phyloP scores from a whole-genome alignment of 2,888 invertebrate genomes.

The Euproctis similis region DNA sequence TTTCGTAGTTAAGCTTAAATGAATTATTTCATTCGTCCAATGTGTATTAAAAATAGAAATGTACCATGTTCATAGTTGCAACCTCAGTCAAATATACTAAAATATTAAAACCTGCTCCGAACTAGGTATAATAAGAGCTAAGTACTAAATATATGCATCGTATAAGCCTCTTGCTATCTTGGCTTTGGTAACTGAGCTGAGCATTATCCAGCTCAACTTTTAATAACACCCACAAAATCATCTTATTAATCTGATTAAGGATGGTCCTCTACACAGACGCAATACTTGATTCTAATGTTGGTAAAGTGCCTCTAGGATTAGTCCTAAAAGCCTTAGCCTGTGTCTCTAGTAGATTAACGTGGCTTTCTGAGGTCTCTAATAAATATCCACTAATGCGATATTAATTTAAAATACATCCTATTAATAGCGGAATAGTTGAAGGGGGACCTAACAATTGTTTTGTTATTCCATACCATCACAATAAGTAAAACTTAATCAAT shows the following conservation, averaged over 20 bases:
- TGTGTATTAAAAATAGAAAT: constrained; percentile 71
- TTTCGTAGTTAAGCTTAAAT: constrained; percentile 75
- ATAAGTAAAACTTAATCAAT: no score
- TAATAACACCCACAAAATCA: constrained; percentile 71
- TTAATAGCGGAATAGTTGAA: no score
- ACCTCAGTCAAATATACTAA: constrained; percentile 74
- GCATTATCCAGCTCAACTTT: constrained; percentile 69
- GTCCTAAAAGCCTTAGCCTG: constrained; percentile 32
- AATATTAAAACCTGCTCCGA: constrained; percentile 70
- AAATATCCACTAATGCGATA: no score
- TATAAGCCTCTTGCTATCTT: constrained; percentile 68
- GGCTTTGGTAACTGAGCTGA: constrained; percentile 58
- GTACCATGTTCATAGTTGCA: constrained; percentile 67
- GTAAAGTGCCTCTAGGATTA: constrained; percentile 56
- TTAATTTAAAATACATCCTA: no score
- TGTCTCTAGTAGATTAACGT: constrained; percentile 35
- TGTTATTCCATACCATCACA: no score
- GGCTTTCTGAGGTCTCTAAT: constrained; percentile 28
- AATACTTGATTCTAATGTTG: constrained; percentile 60
- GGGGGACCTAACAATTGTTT: no score
- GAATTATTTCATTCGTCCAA: constrained; percentile 74
- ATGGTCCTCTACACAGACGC: constrained; percentile 50
- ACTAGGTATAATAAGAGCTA: constrained; percentile 68
- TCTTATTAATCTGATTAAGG: constrained; percentile 73
- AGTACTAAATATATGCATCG: constrained; percentile 57